A percentile compares a stretch with the other conserved stretches of the same genome.
Evolutionary conservation across 2,888 invertebrate species (phyloP).

Genomic region (Dione vanillae): DNA sequence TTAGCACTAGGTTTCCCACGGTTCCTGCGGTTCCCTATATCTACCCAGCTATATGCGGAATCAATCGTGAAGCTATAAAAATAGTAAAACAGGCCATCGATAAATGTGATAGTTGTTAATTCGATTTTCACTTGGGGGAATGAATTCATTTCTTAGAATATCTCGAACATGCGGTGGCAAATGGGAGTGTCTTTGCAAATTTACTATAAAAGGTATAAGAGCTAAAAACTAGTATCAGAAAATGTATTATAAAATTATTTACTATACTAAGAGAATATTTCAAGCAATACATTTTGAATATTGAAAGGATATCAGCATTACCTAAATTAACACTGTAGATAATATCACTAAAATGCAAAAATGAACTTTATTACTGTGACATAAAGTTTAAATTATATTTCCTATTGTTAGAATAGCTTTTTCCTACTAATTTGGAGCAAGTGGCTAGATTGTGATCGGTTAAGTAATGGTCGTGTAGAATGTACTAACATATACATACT

Average conservation of each 20-base stretch:
- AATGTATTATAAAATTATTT: constrained; percentile 4
- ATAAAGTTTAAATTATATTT: neutral
- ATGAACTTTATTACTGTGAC: neutral
- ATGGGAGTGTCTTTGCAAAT: too few relatives aligned
- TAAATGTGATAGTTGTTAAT: neutral
- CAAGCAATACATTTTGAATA: constrained; percentile 1
- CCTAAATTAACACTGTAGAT: constrained; percentile 6
- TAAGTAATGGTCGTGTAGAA: constrained; percentile 15
- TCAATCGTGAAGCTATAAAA: too few relatives aligned
- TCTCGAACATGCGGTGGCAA: too few relatives aligned
- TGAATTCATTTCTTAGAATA: too few relatives aligned
- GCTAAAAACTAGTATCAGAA: neutral
- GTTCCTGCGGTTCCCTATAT: too few relatives aligned
- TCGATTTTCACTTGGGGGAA: neutral
- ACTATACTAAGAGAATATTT: neutral
- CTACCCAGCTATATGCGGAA: too few relatives aligned
- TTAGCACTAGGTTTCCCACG: too few relatives aligned
- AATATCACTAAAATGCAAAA: neutral
- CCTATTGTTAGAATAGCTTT: neutral
- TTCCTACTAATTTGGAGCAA: constrained; percentile 11
- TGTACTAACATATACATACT: neutral
- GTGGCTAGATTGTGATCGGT: constrained; percentile 4
- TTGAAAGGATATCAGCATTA: constrained; percentile 17
- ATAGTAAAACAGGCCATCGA: accelerated
- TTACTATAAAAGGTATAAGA: too few relatives aligned